These are phyloP conservation scores for Erythrocercus mccallii DNA, from an alignment of 2,113 vertebrate species.

Conservation along the genomic window DNA sequence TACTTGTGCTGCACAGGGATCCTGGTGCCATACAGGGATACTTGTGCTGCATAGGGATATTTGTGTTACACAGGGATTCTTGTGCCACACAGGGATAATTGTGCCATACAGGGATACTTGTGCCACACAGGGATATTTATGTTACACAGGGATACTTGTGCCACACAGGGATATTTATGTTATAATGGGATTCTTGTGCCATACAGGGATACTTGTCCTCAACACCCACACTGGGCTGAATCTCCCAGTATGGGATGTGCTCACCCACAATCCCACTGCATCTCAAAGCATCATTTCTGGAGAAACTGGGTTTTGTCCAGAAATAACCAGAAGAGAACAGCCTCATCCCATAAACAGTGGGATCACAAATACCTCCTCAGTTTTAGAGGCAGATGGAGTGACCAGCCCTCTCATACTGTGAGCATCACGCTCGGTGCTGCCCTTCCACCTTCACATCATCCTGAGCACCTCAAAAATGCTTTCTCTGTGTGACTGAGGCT, in stretches of 20 bases:
- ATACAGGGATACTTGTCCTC: neutral
- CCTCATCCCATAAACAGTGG: neutral
- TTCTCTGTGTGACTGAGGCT: neutral
- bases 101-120: accelerated
- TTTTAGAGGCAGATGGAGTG: neutral
- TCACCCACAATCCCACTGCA: neutral
- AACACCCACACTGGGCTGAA: too few species aligned
- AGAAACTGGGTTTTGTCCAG: neutral
- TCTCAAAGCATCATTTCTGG: neutral
- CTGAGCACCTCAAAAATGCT: neutral
- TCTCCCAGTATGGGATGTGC: neutral
- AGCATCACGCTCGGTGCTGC: accelerated
- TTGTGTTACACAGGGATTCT: too few species aligned
- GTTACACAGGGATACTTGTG: accelerated
- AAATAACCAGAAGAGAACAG: neutral
- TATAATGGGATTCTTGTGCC: neutral
- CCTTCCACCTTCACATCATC: neutral
- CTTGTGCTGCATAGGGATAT: accelerated
- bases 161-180: neutral
- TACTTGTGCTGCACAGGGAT: too few species aligned
- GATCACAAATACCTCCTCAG: neutral
- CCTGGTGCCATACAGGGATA: accelerated
- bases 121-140: accelerated
- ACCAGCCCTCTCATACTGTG: neutral
- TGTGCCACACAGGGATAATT: neutral